Base-by-base conservation (phyloP, 2,797 vertebrate species). In the Lophura swinhoii region DNA sequence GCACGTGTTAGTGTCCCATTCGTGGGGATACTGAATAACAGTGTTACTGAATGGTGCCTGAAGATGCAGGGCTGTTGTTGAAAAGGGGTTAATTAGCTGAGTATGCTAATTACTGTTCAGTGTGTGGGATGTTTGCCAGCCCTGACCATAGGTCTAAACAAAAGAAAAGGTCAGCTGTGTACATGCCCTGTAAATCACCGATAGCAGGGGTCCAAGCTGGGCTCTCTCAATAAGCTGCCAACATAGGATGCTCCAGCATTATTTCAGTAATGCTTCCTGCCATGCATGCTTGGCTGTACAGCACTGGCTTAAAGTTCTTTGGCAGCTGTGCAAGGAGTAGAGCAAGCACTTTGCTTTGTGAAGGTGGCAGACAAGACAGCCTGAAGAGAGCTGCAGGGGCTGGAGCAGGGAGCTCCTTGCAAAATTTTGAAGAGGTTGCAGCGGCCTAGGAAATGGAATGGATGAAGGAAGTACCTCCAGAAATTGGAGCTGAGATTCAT, bases 271-370 rank as follows among this genome's bases (percentile, higher is more conserved):
- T 48, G 33, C 56, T 78, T 75, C 6, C 24, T 53, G 43, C 43
- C 51, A 21, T 22, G 41, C 1, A 2, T 24, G 12, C 22, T 39
- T 74, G 49, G 28, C 60, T 87, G 31, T n/a, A 20, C 22, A 35
- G 23, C 60, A 20, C 3, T 22, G 43, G 49, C 53, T 71, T 51
- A 39, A 59, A 63, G 31, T 64, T 74, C 49, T 48, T 31, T 67
- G 71, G 15, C 60, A 87, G 1, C 16, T 16, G n/a, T 33, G 23
- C 31, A 53, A n/a, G 44, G 28, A 26, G 6, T 22, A 17, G 55
- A 72, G 33, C 0, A 0, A 69, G 33, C 0, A 0, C 46, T 81
- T 78, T 75, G 6, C 28, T 58, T 55, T 22, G 43, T 64, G 71
- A 51, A 53, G 33, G 17, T 71, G 56, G 31, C 60, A 90, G 41